Base-by-base conservation (phyloP, 2,888 invertebrate species). In the Esperia sulphurella region DNA sequence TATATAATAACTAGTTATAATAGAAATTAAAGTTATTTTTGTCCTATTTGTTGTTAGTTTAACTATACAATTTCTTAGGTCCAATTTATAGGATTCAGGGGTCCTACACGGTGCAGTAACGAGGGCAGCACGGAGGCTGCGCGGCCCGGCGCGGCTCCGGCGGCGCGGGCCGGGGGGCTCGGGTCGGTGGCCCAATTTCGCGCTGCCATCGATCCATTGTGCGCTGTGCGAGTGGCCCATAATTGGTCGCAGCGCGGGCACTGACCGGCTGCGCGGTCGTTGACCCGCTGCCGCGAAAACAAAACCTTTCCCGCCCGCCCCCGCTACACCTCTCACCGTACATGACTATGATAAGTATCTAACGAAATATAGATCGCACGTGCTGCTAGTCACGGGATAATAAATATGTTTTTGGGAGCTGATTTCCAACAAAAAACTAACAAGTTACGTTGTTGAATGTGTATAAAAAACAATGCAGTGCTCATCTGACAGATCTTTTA, bases 131-230 rank as follows among this genome's bases (percentile, higher is more conserved):
- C 58, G 59, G 69, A 67, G n/a, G 65, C 64, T 66, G 61, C 54
- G 55, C 57, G 51, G 51, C 46, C 30, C 30, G 42, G 29, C 46
- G 45, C 39, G 46, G 59, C 59, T 54, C 56, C 59, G 58, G 58
- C 54, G 49, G 57, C 50, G 50, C 10, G n/a, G 68, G 66, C 65
- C 68, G 61, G 65, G 56, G 68, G 71, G 65, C 68, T 63, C 71
- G 72, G 68, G 57, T 54, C 79, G 77, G 76, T 85, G 88, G 76
- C 89, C 88, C 81, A 86, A 88, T 87, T 89, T 83, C 68, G 81
- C 75, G 76, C 73, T 79, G 84, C 87, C 88, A 89, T 89, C 89
- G 89, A 89, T 89, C 89, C 88, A 89, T 89, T 89, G 89, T 89
- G 81, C 83, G 85, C 77, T 85, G 86, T 86, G 79, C 88, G 87